phyloP scores from a whole-genome alignment of 2,113 vertebrate genomes.

The Gymnobelideus leadbeateri region DNA sequence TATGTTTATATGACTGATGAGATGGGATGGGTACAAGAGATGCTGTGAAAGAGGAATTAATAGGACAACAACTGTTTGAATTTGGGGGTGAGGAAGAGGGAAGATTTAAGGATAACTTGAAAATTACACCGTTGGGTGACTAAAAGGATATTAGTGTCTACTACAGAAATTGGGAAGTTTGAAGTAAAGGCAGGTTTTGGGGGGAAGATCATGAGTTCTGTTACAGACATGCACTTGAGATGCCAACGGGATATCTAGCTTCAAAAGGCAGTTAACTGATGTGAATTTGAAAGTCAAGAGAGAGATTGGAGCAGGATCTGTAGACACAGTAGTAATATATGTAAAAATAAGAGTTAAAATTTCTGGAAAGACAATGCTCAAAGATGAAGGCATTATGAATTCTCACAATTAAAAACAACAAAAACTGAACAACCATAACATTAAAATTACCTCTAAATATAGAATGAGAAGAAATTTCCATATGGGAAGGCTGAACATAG shows the following conservation, averaged over 20 bases:
- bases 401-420: neutral
- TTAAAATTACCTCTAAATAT: slow-evolving; percentile 22
- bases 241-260: neutral
- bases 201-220: neutral
- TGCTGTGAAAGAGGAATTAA: neutral
- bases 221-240: neutral
- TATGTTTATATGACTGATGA: neutral
- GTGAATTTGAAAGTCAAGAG: neutral
- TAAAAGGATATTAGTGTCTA: neutral
- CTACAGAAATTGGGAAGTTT: neutral
- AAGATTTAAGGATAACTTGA: neutral
- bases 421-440: neutral
- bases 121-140: neutral
- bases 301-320: neutral
- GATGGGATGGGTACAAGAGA: neutral
- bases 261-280: neutral
- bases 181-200: neutral
- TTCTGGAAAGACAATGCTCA: neutral
- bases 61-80: neutral
- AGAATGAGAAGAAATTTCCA: neutral
- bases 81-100: neutral
- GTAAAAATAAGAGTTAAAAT: neutral
- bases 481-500: neutral
- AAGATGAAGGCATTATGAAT: neutral
- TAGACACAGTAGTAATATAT: neutral